Evolutionary conservation across 2,797 vertebrate genomes (phyloP).

Genomic region (Bradypodion pumilum): DNA sequence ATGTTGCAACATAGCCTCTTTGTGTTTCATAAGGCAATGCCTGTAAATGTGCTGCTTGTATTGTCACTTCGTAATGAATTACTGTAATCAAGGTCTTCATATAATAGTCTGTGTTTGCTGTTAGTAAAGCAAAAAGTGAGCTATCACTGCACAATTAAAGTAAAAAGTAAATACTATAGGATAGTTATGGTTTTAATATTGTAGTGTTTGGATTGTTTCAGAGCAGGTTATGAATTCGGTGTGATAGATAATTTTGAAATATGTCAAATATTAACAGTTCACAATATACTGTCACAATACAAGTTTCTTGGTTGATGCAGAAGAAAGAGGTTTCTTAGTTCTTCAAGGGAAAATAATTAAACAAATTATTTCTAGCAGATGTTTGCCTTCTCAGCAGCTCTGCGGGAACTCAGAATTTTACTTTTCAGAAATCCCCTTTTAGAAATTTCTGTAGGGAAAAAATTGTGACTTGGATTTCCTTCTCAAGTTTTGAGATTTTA

Average conservation of each 20-base stretch:
- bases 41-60: conserved; percentile 22
- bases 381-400: too few relatives aligned
- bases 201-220: background rate
- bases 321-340: background rate
- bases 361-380: too few relatives aligned
- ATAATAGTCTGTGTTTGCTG: background rate
- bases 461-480: too few relatives aligned
- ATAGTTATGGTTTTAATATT: conserved; percentile 5
- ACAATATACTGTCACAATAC: background rate
- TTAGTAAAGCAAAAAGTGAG: background rate
- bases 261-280: background rate
- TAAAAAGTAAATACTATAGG: background rate
- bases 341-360: background rate
- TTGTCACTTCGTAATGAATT: conserved; percentile 47
- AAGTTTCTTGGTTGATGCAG: background rate
- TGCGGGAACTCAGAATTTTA: too few relatives aligned
- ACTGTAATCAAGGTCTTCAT: conserved; percentile 27
- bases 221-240: background rate
- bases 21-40: conserved; percentile 42
- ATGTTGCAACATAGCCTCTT: conserved; percentile 16
- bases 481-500: too few relatives aligned
- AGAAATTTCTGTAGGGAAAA: too few relatives aligned
- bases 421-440: too few relatives aligned
- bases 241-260: background rate
- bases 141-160: background rate